phyloP scores from a whole-genome alignment of 2,113 vertebrate species.

The Athene cunicularia region DNA sequence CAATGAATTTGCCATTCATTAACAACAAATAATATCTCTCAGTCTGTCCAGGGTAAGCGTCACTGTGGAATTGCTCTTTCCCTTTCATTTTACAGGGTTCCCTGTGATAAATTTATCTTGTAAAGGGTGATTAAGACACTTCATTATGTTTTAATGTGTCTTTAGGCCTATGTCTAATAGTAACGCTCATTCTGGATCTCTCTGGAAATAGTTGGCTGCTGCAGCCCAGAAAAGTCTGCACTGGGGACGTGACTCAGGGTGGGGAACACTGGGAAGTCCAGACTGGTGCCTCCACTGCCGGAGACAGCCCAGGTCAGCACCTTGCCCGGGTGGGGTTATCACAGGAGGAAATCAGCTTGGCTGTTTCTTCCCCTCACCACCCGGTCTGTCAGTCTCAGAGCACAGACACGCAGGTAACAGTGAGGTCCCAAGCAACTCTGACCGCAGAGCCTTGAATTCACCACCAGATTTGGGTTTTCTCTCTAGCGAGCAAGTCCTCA shows the following conservation, averaged over 20 bases:
- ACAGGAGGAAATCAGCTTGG: neutral
- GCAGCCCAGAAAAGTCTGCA: neutral
- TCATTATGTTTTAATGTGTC: constrained; percentile 71
- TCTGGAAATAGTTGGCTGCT: neutral
- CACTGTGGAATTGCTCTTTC: constrained; percentile 55
- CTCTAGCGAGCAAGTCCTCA: neutral
- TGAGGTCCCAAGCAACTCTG: neutral
- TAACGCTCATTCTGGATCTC: constrained; percentile 7
- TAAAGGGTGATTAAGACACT: constrained; percentile 70
- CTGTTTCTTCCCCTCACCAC: neutral
- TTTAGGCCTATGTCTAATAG: constrained; percentile 50
- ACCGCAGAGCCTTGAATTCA: neutral
- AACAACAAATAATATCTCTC: constrained; percentile 61
- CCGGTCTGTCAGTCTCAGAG: neutral
- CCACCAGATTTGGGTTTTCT: neutral
- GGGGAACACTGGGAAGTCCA: neutral
- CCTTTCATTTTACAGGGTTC: constrained; percentile 58
- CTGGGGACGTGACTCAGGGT: no score
- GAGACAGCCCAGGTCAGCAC: neutral
- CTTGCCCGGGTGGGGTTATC: neutral
- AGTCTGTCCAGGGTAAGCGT: neutral
- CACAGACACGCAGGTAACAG: neutral
- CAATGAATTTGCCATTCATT: constrained; percentile 60
- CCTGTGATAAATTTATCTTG: constrained; percentile 62
- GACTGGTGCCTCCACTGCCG: neutral